Evolutionary conservation across 1,140 invertebrate genomes (phyloP).

Genomic region (Drosophila sp.): DNA sequence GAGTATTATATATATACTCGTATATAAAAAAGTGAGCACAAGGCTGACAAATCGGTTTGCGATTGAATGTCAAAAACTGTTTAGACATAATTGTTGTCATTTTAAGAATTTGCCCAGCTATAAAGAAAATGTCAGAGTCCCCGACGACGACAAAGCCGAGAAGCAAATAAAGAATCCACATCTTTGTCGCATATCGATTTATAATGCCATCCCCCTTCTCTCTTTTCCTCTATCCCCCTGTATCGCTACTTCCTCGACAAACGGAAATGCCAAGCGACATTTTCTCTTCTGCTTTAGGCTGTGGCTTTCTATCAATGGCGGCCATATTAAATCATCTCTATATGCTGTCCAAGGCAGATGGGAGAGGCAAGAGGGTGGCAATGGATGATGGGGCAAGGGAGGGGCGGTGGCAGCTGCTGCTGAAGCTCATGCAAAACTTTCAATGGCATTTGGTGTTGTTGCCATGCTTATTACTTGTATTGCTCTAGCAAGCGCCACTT

Average conservation of each 20-base stretch:
- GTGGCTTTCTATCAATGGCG: constrained; percentile 48
- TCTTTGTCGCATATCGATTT: constrained; percentile 66
- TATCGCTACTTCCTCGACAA: constrained; percentile 1
- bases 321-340: constrained; percentile 62
- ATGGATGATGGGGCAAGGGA: too few relatives aligned
- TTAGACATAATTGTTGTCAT: constrained; percentile 76
- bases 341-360: constrained; percentile 1
- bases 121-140: constrained; percentile 14
- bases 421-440: constrained; percentile 65
- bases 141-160: not conserved
- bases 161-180: constrained; percentile 21
- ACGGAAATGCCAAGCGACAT: constrained; percentile 48
- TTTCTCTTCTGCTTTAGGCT: constrained; percentile 21
- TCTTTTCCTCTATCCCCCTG: not conserved
- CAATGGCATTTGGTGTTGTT: constrained; percentile 55
- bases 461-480: constrained; percentile 52
- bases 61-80: constrained; percentile 77
- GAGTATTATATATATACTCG: constrained; percentile 69
- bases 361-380: too few relatives aligned
- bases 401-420: constrained; percentile 13
- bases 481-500: constrained; percentile 54
- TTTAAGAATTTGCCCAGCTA: constrained; percentile 51
- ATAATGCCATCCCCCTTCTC: constrained; percentile 7
- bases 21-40: constrained; percentile 26
- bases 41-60: constrained; percentile 49